Evolutionary conservation across 2,888 invertebrate genomes (phyloP).

Genomic region (Drosophila putrida): DNA sequence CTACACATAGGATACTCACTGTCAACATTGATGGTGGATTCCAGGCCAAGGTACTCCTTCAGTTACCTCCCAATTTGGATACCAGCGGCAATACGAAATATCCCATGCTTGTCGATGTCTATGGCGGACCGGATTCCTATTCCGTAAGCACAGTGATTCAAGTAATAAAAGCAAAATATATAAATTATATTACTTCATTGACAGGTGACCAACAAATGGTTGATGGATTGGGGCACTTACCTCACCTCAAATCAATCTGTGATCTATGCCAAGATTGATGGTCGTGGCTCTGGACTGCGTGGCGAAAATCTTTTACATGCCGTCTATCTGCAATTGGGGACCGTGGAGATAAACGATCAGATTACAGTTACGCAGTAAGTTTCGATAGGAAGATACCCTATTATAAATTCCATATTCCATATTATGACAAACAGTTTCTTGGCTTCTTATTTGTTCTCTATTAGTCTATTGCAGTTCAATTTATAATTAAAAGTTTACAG

Average conservation of each 20-base stretch:
- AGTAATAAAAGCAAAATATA: not conserved
- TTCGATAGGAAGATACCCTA: not conserved
- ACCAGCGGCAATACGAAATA: slow-evolving; percentile 89
- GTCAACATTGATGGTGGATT: slow-evolving; percentile 89
- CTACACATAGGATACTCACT: slow-evolving; percentile 87
- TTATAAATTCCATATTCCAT: too few species aligned
- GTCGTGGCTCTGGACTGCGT: slow-evolving; percentile 94
- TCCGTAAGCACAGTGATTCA: slow-evolving; percentile 86
- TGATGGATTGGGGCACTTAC: slow-evolving; percentile 94
- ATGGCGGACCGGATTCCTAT: slow-evolving; percentile 96
- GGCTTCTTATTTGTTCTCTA: too few species aligned
- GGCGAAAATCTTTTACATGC: slow-evolving; percentile 94
- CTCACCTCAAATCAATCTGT: slow-evolving; percentile 93
- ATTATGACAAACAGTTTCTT: too few species aligned
- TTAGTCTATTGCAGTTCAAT: too few species aligned
- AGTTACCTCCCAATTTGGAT: slow-evolving; percentile 90
- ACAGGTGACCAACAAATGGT: slow-evolving; percentile 89
- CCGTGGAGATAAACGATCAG: slow-evolving; percentile 96
- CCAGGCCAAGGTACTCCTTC: slow-evolving; percentile 90
- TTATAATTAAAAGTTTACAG: too few species aligned
- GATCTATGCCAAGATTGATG: slow-evolving; percentile 95
- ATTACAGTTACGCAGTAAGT: slow-evolving; percentile 90
- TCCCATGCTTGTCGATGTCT: slow-evolving; percentile 94
- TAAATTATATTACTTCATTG: not conserved
- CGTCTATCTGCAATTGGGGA: slow-evolving; percentile 93